Percentiles rank a stretch among this genome's conserved stretches.
Conservation (phyloP, 2,888 invertebrate genomes). For the Nycteola revayana region DNA sequence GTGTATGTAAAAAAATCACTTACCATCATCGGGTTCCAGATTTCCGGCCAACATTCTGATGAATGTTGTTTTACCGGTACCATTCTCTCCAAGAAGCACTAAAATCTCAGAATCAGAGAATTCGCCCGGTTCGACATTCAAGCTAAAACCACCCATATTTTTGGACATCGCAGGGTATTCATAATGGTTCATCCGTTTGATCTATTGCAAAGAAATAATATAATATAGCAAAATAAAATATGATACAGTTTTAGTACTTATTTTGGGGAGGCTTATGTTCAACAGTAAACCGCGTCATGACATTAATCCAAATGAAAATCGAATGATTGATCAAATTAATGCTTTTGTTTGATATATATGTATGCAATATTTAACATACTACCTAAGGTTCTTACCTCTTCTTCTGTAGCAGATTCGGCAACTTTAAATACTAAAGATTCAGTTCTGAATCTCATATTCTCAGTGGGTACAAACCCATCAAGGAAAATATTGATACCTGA, state of each 20-base stretch:
- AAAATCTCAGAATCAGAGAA: constrained; percentile 99
- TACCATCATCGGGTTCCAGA: constrained; percentile 92
- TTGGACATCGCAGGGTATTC: constrained; percentile 97
- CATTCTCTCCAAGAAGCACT: constrained; percentile 98
- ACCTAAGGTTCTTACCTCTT: constrained; percentile 90
- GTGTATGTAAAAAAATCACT: too few relatives aligned
- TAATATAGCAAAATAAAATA: too few relatives aligned
- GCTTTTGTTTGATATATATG: too few relatives aligned
- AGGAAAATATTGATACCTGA: constrained; percentile 98
- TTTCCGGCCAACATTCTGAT: constrained; percentile 99
- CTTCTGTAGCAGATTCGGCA: constrained; percentile 98
- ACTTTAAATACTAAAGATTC: constrained; percentile 99
- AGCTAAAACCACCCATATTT: constrained; percentile 89
- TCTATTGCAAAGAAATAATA: constrained; percentile 40
- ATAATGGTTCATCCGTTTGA: constrained; percentile 98
- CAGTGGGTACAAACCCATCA: constrained; percentile 99
- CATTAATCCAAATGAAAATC: too few relatives aligned
- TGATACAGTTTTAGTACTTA: too few relatives aligned
- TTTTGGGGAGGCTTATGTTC: too few relatives aligned
- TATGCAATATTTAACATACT: too few relatives aligned
- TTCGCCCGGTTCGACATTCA: constrained; percentile 93
- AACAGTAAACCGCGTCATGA: too few relatives aligned
- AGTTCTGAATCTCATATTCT: constrained; percentile 98
- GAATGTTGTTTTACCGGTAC: constrained; percentile 99
- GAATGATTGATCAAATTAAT: too few relatives aligned